These are phyloP conservation scores for Procambarus virginalis DNA, from an alignment of 1,140 invertebrate genomes.

Conservation along the genomic window DNA sequence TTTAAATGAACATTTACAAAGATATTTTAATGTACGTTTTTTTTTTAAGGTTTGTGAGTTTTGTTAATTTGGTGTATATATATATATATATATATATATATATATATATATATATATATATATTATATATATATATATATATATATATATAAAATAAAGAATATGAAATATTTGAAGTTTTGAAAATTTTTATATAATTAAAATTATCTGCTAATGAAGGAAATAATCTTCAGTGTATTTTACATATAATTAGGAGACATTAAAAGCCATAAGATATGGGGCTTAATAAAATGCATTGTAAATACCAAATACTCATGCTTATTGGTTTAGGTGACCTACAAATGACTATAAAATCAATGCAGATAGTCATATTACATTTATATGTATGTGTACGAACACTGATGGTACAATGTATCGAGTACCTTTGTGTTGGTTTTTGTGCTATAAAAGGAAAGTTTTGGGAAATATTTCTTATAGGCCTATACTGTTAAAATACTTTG, in stretches of 20 bases:
- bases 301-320: conserved; percentile 2
- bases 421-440: neutral
- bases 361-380: neutral
- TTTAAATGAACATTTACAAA: neutral
- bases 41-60: neutral
- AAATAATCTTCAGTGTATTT: neutral
- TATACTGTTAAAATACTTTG: too few species aligned
- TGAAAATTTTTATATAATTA: neutral
- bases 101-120: too few species aligned
- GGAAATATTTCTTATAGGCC: too few species aligned
- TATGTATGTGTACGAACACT: neutral
- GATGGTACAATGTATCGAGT: neutral
- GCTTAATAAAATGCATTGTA: neutral
- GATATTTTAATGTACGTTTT: neutral
- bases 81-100: neutral
- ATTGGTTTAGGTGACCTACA: neutral
- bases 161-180: neutral
- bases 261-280: neutral
- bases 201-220: neutral
- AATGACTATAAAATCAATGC: too few species aligned
- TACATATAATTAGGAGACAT: neutral
- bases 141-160: neutral
- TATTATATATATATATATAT: neutral
- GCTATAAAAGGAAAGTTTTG: neutral
- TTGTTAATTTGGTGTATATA: neutral